A percentile compares a stretch with the other conserved stretches of the same genome.
These are phyloP conservation scores for Pseudomyrmex concolor DNA, from an alignment of 1,140 invertebrate species.

Conservation along the genomic window DNA sequence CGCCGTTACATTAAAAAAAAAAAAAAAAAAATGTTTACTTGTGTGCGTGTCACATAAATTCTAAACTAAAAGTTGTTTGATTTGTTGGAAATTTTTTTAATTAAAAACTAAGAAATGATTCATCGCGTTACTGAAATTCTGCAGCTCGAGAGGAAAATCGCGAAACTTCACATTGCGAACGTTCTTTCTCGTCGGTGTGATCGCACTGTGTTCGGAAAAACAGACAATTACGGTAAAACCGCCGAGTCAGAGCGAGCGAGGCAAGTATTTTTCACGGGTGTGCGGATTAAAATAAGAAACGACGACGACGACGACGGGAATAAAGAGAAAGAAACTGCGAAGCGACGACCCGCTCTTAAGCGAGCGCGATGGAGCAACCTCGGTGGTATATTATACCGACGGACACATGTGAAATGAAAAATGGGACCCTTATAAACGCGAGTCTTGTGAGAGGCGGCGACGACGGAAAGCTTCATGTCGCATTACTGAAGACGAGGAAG, in stretches of 20 bases:
- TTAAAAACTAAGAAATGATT: conserved; percentile 7
- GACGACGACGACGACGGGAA: conserved; percentile 6
- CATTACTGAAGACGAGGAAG: conserved; percentile 60
- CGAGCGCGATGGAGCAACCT: conserved; percentile 38
- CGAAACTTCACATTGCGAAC: conserved; percentile 24
- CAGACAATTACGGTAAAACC: conserved; percentile 36
- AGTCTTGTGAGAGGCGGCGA: conserved; percentile 35
- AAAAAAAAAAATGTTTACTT: too few species aligned
- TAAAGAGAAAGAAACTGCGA: conserved; percentile 29
- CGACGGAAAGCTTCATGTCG: conserved; percentile 53
- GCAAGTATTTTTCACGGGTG: conserved; percentile 6
- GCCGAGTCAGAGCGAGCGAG: conserved; percentile 15
- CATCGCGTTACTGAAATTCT: conserved; percentile 22
- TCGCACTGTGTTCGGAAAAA: conserved; percentile 1
- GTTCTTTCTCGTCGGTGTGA: background rate
- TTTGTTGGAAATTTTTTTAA: conserved; percentile 23
- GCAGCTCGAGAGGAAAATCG: background rate
- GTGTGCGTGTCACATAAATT: conserved; percentile 2
- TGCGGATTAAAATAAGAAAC: conserved; percentile 24
- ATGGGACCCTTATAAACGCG: conserved; percentile 59
- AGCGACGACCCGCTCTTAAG: conserved; percentile 12
- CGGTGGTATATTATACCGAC: conserved; percentile 54
- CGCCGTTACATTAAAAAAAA: background rate
- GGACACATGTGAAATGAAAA: conserved; percentile 62
- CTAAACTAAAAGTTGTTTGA: background rate